Evolutionary conservation across 2,797 vertebrate genomes (phyloP).

Genomic region (Otolemur crassicaudatus): DNA sequence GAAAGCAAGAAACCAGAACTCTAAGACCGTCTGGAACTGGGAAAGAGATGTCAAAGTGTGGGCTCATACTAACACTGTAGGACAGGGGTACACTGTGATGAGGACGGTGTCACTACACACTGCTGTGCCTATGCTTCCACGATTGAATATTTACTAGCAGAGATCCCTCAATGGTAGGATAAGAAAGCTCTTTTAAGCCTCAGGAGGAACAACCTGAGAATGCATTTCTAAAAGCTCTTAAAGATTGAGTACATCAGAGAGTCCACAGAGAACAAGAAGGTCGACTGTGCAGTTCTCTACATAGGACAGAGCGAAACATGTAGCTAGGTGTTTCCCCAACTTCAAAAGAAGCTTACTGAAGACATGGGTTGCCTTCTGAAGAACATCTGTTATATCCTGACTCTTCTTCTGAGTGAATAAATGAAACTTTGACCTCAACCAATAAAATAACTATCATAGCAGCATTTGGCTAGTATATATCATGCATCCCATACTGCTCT

Average conservation of each 20-base stretch:
- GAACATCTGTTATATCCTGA: background rate
- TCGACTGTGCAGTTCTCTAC: background rate
- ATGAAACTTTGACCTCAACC: background rate
- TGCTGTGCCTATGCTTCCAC: background rate
- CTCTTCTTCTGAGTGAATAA: background rate
- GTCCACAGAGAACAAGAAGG: background rate
- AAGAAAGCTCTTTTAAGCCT: background rate
- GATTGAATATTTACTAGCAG: background rate
- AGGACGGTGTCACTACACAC: background rate
- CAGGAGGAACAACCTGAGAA: background rate
- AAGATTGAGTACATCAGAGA: background rate
- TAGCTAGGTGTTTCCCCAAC: background rate
- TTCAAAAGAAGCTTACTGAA: background rate
- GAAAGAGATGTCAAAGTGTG: background rate
- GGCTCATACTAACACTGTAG: background rate
- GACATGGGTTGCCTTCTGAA: background rate
- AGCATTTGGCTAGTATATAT: background rate
- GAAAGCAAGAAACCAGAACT: background rate
- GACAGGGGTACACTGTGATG: accelerated
- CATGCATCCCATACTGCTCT: background rate
- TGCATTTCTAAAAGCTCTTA: background rate
- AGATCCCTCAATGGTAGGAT: background rate
- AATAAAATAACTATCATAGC: background rate
- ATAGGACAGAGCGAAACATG: background rate
- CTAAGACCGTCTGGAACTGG: background rate